phyloP scores from a whole-genome alignment of 1,140 invertebrate genomes.

The Adelges cooleyi region DNA sequence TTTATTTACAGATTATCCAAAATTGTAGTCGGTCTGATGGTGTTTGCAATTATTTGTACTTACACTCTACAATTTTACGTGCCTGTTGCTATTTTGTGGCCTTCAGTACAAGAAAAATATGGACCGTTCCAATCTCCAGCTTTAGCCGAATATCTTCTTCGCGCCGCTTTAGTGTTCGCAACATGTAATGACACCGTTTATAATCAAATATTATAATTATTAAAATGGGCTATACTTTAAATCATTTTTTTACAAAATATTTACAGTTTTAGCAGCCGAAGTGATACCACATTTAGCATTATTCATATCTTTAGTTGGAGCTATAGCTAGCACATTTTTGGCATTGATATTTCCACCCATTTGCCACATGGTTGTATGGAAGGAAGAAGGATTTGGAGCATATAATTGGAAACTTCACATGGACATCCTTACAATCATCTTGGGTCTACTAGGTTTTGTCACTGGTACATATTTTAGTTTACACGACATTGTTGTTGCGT shows the following conservation, averaged over 20 bases:
- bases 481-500: slow-evolving; percentile 25
- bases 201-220: background rate
- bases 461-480: slow-evolving; percentile 28
- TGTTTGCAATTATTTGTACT: slow-evolving; percentile 80
- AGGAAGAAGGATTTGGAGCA: slow-evolving; percentile 25
- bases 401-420: slow-evolving; percentile 25
- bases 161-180: slow-evolving; percentile 19
- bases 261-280: slow-evolving; percentile 62
- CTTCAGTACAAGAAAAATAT: slow-evolving; percentile 29
- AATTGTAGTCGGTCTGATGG: slow-evolving; percentile 78
- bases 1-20: slow-evolving; percentile 50
- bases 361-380: slow-evolving; percentile 27
- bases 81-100: slow-evolving; percentile 72
- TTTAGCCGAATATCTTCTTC: slow-evolving; percentile 20
- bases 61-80: slow-evolving; percentile 94
- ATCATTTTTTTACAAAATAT: no score
- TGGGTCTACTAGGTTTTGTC: slow-evolving; percentile 24
- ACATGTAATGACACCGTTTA: slow-evolving; percentile 27
- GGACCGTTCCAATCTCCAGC: slow-evolving; percentile 26
- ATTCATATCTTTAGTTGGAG: slow-evolving; percentile 83
- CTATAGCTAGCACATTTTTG: slow-evolving; percentile 71
- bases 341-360: slow-evolving; percentile 75
- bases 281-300: slow-evolving; percentile 70
- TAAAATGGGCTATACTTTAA: no score
- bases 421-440: slow-evolving; percentile 25